phyloP scores from a whole-genome alignment of 2,888 invertebrate species.

The Quadriops clusia region DNA sequence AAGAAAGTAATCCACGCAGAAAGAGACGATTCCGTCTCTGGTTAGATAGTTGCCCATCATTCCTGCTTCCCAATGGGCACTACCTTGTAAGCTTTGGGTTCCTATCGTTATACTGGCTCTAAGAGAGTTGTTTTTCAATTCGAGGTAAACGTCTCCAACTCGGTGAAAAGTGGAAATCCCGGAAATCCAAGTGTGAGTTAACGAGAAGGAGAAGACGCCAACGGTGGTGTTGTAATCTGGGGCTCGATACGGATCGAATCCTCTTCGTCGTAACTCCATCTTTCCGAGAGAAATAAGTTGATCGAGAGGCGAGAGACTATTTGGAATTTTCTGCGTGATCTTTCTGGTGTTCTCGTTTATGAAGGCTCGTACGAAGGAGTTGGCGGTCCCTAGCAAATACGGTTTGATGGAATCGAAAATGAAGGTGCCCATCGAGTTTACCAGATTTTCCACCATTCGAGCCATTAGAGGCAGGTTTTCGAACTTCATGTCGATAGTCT shows the following conservation, averaged over 20 bases:
- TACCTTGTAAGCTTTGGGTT: constrained; percentile 66
- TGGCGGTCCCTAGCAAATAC: constrained; percentile 65
- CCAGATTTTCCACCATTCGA: constrained; percentile 47
- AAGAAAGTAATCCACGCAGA: constrained; percentile 68
- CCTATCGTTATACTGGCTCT: constrained; percentile 60
- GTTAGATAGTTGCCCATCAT: constrained; percentile 55
- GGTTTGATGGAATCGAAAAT: constrained; percentile 83
- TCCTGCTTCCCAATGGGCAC: constrained; percentile 67
- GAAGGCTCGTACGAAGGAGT: constrained; percentile 58
- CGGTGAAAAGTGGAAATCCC: constrained; percentile 74
- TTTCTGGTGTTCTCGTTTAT: constrained; percentile 52
- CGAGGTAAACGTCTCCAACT: constrained; percentile 63
- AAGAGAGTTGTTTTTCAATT: constrained; percentile 59
- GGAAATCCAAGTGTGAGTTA: constrained; percentile 64
- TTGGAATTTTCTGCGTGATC: constrained; percentile 63
- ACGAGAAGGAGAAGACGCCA: constrained; percentile 56
- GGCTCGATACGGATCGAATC: constrained; percentile 65
- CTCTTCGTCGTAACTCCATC: constrained; percentile 50
- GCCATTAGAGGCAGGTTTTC: constrained; percentile 71
- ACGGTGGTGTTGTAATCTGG: constrained; percentile 61
- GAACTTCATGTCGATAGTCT: constrained; percentile 67
- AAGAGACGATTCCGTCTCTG: constrained; percentile 59
- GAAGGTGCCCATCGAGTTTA: constrained; percentile 71
- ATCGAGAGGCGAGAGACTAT: constrained; percentile 76
- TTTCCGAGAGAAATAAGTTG: constrained; percentile 67